Evolutionary conservation across 1,140 invertebrate genomes (phyloP).

Genomic region (Aphelinus certus): DNA sequence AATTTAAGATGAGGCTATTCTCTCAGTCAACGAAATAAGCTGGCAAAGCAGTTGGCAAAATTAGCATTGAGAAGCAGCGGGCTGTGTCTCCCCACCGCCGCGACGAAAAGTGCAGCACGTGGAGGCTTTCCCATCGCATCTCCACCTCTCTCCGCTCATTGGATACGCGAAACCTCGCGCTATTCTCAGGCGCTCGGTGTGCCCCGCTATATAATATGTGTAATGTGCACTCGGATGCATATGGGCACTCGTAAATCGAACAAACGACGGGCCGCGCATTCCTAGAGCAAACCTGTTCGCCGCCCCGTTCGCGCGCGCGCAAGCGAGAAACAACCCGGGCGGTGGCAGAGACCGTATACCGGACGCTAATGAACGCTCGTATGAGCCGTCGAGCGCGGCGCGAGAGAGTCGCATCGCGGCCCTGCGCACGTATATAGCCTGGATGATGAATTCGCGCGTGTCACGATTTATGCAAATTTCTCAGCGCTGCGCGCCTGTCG

Average conservation of each 20-base stretch:
- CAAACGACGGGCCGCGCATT: constrained; percentile 47
- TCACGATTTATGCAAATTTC: constrained; percentile 33
- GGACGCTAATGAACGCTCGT: constrained; percentile 15
- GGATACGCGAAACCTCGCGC: constrained; percentile 30
- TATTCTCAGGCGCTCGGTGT: constrained; percentile 22
- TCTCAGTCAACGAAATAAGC: not conserved
- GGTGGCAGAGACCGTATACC: too few relatives aligned
- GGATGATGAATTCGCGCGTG: constrained; percentile 19
- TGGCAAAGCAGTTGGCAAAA: not conserved
- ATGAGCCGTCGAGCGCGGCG: too few relatives aligned
- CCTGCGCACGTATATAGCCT: not conserved
- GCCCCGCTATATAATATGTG: constrained; percentile 42
- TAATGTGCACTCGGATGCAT: constrained; percentile 49
- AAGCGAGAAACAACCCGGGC: not conserved
- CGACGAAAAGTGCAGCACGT: too few relatives aligned
- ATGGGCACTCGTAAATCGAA: constrained; percentile 52
- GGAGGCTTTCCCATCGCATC: too few relatives aligned
- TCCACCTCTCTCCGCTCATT: too few relatives aligned
- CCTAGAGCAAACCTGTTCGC: constrained; percentile 56
- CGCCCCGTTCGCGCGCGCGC: not conserved
- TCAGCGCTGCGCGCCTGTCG: not conserved
- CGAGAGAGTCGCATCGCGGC: not conserved
- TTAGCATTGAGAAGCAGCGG: constrained; percentile 13
- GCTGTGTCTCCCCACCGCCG: too few relatives aligned
- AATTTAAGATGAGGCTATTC: constrained; percentile 16